Percentiles rank a stretch among this genome's conserved stretches.
These are phyloP conservation scores for Lordiphosa mommai DNA, from an alignment of 1,140 invertebrate species.

Conservation along the genomic window DNA sequence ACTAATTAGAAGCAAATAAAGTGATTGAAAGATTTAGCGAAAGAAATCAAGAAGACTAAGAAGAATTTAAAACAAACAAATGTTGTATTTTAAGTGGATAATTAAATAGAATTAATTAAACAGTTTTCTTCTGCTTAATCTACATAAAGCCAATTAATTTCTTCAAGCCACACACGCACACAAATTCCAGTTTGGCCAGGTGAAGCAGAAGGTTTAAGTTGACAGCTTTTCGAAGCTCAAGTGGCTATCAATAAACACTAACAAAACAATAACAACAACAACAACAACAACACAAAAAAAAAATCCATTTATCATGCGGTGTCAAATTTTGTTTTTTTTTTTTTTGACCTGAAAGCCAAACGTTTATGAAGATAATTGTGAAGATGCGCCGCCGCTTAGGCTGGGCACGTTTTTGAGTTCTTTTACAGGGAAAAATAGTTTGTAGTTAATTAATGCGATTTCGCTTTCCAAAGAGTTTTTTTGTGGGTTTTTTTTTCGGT, in stretches of 20 bases:
- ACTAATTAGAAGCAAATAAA: too few species aligned
- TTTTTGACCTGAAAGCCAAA: slow-evolving; percentile 36
- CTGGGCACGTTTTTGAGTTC: slow-evolving; percentile 52
- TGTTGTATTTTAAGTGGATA: too few species aligned
- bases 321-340: slow-evolving; percentile 19
- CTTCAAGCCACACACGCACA: background rate
- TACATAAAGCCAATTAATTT: slow-evolving; percentile 19
- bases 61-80: too few species aligned
- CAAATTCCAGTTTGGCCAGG: slow-evolving; percentile 14
- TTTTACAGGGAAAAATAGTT: slow-evolving; percentile 41
- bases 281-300: background rate
- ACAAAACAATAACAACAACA: background rate
- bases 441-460: slow-evolving; percentile 66
- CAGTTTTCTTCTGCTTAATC: background rate
- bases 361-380: slow-evolving; percentile 2
- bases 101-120: too few species aligned
- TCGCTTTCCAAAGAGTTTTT: slow-evolving; percentile 50
- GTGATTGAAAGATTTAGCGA: too few species aligned
- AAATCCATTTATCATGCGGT: slow-evolving; percentile 30
- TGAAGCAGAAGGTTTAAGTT: background rate
- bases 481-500: background rate
- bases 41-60: too few species aligned
- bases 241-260: background rate
- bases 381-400: slow-evolving; percentile 28
- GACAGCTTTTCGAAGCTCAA: background rate